Percentiles rank a stretch among this genome's conserved stretches.
These are phyloP conservation scores for Pyrocephalus nanus DNA, from an alignment of 2,797 vertebrate species.

Conservation along the genomic window DNA sequence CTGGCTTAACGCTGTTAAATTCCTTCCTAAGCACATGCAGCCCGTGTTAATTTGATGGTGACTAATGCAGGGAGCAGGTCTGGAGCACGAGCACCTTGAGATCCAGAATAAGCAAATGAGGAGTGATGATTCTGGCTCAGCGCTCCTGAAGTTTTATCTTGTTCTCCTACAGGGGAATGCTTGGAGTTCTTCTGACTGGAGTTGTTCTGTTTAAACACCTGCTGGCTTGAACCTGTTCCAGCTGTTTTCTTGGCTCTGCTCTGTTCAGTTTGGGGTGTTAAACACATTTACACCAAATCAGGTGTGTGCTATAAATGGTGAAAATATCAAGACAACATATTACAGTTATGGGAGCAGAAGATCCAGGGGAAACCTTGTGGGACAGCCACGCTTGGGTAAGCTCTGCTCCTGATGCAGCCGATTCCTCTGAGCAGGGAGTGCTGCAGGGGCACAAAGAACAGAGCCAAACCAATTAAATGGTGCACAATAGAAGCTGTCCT, in stretches of 20 bases:
- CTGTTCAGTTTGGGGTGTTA: neutral
- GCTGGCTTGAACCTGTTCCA: neutral
- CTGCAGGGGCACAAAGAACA: neutral
- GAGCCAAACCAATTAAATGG: neutral
- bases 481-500: neutral
- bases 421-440: neutral
- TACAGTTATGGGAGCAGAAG: neutral
- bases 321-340: fast-evolving
- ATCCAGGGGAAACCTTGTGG: neutral
- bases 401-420: neutral
- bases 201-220: neutral
- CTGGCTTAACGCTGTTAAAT: neutral
- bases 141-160: neutral
- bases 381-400: neutral
- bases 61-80: neutral
- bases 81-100: neutral
- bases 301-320: neutral
- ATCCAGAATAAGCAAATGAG: neutral
- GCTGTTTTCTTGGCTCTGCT: neutral
- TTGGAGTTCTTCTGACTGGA: neutral
- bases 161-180: neutral
- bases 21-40: neutral
- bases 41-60: neutral
- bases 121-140: neutral
- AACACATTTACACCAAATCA: neutral